Percentiles rank a stretch among this genome's conserved stretches.
These are phyloP conservation scores for Paracentrotus lividus DNA, from an alignment of 53 echinoderm and acorn worm genomes.

Conservation along the genomic window DNA sequence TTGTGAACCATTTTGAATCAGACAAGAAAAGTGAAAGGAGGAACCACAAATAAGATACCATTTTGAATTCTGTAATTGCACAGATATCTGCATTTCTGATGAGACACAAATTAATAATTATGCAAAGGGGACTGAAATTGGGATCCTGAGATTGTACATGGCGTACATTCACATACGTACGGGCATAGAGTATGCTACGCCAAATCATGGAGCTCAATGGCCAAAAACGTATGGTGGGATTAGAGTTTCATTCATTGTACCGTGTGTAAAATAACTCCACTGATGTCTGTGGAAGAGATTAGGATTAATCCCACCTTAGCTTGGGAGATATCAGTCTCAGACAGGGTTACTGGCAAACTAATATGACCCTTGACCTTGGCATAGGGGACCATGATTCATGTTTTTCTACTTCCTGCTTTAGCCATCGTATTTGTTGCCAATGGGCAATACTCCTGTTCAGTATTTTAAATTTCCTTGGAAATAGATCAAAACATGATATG, in stretches of 20 bases:
- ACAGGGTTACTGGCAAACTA: conserved; percentile 38
- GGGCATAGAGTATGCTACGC: too few species aligned
- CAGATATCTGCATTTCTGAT: not conserved
- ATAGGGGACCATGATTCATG: conserved; percentile 53
- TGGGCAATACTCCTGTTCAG: not conserved
- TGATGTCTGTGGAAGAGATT: conserved; percentile 52
- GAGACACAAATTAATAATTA: too few species aligned
- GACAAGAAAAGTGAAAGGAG: not conserved
- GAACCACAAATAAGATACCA: not conserved
- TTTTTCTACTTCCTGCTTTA: conserved; percentile 45
- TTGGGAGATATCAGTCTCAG: conserved; percentile 25
- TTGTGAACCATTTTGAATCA: not conserved
- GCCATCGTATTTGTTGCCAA: conserved; percentile 47
- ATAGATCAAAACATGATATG: not conserved
- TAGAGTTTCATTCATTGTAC: conserved; percentile 27
- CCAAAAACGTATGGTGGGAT: too few species aligned
- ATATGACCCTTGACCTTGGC: conserved; percentile 55
- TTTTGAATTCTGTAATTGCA: not conserved
- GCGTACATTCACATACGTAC: not conserved
- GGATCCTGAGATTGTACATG: not conserved
- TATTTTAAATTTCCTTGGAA: conserved; percentile 35
- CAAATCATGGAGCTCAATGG: too few species aligned
- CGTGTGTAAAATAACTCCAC: not conserved
- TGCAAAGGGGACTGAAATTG: not conserved
- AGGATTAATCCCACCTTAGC: conserved; percentile 36